Conservation (phyloP, 2,888 invertebrate species). For the Limenitis camilla region DNA sequence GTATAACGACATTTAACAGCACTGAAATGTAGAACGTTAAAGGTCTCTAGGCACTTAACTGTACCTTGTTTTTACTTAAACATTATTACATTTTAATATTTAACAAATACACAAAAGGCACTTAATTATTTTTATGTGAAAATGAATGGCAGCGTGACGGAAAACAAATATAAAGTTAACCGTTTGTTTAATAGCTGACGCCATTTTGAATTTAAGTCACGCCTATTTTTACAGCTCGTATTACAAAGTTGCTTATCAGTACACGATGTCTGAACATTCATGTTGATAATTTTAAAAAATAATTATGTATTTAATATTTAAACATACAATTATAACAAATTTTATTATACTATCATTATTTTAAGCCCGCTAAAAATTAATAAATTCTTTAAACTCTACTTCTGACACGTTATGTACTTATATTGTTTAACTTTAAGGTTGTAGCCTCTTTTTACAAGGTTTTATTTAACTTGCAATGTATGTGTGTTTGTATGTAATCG, state of each 20-base stretch:
- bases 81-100: not conserved
- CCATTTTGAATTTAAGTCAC: slow-evolving; percentile 24
- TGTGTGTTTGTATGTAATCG: too few species aligned
- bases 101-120: slow-evolving; percentile 2
- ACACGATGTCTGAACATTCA: not conserved
- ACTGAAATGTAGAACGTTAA: not conserved
- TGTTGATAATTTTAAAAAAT: not conserved
- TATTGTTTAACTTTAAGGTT: too few species aligned
- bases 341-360: too few species aligned
- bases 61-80: not conserved
- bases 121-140: slow-evolving; percentile 16
- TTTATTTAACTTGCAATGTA: too few species aligned
- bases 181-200: slow-evolving; percentile 19
- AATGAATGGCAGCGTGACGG: slow-evolving; percentile 15
- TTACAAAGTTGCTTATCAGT: slow-evolving; percentile 19
- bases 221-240: slow-evolving; percentile 21
- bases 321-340: not conserved
- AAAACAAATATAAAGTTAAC: slow-evolving; percentile 19
- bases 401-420: too few species aligned
- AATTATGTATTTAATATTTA: not conserved
- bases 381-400: too few species aligned
- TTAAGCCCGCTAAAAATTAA: too few species aligned
- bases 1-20: not conserved
- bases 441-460: too few species aligned
- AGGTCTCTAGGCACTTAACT: not conserved